These are phyloP conservation scores for Malurus elegans DNA, from an alignment of 2,113 vertebrate genomes.

Conservation along the genomic window DNA sequence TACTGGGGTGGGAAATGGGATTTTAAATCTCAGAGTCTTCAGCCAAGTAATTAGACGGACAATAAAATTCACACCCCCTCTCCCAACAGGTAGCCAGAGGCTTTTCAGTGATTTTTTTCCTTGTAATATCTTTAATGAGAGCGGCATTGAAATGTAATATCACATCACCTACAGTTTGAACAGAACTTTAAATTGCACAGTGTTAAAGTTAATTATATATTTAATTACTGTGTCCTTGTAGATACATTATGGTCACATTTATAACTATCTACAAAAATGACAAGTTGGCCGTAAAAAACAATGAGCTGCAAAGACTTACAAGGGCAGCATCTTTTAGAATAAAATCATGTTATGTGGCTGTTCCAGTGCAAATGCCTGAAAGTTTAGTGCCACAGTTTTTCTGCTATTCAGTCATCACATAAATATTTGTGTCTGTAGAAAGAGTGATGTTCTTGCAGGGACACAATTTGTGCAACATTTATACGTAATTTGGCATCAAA, in stretches of 20 bases:
- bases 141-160: background rate
- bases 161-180: background rate
- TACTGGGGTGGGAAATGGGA: background rate
- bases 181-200: background rate
- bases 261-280: background rate
- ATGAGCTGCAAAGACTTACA: background rate
- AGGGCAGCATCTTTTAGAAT: background rate
- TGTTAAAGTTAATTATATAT: background rate
- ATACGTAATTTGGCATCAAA: background rate
- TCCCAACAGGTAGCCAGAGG: background rate
- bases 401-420: background rate
- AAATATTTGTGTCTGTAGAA: background rate
- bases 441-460: background rate
- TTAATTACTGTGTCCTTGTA: background rate
- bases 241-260: background rate
- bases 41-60: conserved; percentile 32
- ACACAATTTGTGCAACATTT: background rate
- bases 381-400: background rate
- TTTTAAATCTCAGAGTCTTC: conserved; percentile 22
- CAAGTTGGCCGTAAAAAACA: background rate
- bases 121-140: background rate
- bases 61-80: background rate
- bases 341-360: background rate
- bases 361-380: background rate
- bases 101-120: background rate